Evolutionary conservation across 1,140 invertebrate species (phyloP).

Genomic region (Nebria ingens): DNA sequence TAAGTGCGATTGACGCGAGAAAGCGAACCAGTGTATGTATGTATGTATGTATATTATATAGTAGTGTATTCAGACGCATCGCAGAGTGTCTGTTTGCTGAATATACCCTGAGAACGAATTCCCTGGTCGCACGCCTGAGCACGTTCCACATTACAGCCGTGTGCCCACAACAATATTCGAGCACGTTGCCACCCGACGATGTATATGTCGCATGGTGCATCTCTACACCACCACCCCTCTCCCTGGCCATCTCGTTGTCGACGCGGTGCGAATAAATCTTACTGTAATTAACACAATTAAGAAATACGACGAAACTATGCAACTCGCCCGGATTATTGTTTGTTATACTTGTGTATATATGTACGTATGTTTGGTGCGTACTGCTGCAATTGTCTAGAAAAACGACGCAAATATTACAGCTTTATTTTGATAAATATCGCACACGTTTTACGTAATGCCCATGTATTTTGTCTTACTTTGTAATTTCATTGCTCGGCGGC

Average conservation of each 20-base stretch:
- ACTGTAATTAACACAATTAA: conserved; percentile 5
- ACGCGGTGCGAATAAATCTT: not conserved
- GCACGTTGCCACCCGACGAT: not conserved
- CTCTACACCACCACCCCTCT: not conserved
- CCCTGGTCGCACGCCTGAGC: not conserved
- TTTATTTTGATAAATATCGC: conserved; percentile 6
- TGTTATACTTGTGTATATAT: not conserved
- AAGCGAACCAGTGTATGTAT: too few species aligned
- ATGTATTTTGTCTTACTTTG: conserved; percentile 3
- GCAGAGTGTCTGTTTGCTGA: not conserved
- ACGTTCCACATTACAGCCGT: not conserved
- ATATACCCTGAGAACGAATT: not conserved
- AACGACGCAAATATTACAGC: not conserved
- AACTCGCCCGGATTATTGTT: not conserved
- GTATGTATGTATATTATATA: conserved; percentile 3
- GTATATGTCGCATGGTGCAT: not conserved
- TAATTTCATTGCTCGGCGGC: conserved; percentile 1
- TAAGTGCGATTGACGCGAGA: too few species aligned
- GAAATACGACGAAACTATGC: conserved; percentile 8
- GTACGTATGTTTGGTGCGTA: too few species aligned
- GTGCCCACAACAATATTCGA: not conserved
- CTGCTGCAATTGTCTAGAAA: too few species aligned
- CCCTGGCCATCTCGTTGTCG: not conserved
- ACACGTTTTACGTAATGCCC: conserved; percentile 5
- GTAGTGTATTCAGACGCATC: not conserved